A percentile compares a stretch with the other conserved stretches of the same genome.
Evolutionary conservation across 2,888 invertebrate genomes (phyloP).

Genomic region (Agrotis puta): DNA sequence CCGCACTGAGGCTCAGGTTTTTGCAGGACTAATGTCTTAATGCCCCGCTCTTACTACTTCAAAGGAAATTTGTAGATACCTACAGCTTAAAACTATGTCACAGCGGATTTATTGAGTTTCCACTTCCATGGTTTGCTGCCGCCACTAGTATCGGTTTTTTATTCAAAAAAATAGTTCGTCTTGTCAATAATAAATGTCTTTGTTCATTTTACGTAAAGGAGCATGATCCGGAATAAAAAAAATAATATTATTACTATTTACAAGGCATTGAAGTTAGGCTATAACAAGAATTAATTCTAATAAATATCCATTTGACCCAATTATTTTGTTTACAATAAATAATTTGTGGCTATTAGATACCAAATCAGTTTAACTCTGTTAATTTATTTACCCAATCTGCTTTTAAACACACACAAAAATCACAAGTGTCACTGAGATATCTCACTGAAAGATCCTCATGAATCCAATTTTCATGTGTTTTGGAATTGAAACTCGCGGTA

Average conservation of each 20-base stretch:
- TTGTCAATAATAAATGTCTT: slow-evolving; percentile 41
- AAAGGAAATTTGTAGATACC: slow-evolving; percentile 47
- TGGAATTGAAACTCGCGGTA: slow-evolving; percentile 67
- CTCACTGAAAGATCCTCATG: slow-evolving; percentile 72
- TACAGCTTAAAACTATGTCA: slow-evolving; percentile 39
- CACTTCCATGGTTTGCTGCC: slow-evolving; percentile 35
- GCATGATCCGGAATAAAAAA: slow-evolving; percentile 5
- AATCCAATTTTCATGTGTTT: slow-evolving; percentile 65
- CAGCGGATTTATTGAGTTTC: slow-evolving; percentile 48
- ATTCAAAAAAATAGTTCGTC: slow-evolving; percentile 4
- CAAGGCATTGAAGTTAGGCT: background rate
- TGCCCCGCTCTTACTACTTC: slow-evolving; percentile 32
- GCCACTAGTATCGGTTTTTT: slow-evolving; percentile 24
- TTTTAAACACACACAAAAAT: slow-evolving; percentile 62
- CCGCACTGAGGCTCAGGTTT: slow-evolving; percentile 43
- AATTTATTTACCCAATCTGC: slow-evolving; percentile 51
- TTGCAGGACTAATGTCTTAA: slow-evolving; percentile 48
- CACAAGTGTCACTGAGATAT: slow-evolving; percentile 65
- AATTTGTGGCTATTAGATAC: background rate
- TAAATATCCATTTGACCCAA: background rate
- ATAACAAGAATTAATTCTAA: background rate
- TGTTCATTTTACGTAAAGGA: slow-evolving; percentile 23
- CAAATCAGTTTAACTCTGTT: slow-evolving; percentile 2
- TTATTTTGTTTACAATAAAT: background rate
- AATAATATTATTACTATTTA: background rate